Conservation (phyloP, 2,113 vertebrate species). For the Mustelus asterias region DNA sequence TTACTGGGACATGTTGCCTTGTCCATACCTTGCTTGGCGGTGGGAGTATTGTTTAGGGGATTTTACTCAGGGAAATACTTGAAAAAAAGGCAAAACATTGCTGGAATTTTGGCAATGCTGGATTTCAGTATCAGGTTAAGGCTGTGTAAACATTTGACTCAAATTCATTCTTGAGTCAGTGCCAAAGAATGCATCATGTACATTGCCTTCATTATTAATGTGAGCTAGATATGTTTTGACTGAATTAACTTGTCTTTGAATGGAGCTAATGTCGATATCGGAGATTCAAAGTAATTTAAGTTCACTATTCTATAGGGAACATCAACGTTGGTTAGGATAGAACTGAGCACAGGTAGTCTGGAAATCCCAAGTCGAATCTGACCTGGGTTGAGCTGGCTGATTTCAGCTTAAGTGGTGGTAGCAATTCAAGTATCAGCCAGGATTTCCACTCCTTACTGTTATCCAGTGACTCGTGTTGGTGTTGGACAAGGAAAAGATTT, state of each 20-base stretch:
- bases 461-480: background rate
- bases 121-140: conserved; percentile 12
- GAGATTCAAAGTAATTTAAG: background rate
- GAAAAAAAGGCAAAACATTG: conserved; percentile 7
- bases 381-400: background rate
- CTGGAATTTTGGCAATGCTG: conserved; percentile 1
- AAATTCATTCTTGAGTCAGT: conserved; percentile 14
- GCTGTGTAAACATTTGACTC: conserved; percentile 3
- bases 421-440: background rate
- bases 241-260: background rate
- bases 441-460: background rate
- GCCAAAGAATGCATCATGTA: conserved; percentile 20
- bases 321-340: background rate
- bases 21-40: background rate
- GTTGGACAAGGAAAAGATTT: background rate
- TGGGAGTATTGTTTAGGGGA: background rate
- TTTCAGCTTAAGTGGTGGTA: background rate
- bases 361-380: background rate
- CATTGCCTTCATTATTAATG: conserved; percentile 2
- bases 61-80: background rate
- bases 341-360: background rate
- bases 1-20: background rate
- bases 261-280: background rate
- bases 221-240: conserved; percentile 5
- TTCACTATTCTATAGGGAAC: background rate